Percentiles rank a stretch among this genome's conserved stretches.
phyloP scores from a whole-genome alignment of 2,888 invertebrate genomes.

The Apamea epomidion region DNA sequence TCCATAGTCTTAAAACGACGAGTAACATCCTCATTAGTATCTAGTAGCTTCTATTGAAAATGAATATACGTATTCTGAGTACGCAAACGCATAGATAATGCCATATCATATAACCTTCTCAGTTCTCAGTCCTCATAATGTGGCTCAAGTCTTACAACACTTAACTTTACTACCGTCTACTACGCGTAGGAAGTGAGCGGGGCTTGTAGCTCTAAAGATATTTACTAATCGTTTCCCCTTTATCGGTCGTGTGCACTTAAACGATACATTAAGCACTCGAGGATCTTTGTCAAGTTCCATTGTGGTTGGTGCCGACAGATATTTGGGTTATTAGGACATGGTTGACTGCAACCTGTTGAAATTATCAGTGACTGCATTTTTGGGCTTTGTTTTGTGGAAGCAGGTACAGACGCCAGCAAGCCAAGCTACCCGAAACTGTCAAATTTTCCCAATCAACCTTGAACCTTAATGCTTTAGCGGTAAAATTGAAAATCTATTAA shows the following conservation, averaged over 20 bases:
- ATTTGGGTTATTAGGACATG: conserved; percentile 26
- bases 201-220: conserved; percentile 39
- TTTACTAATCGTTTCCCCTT: conserved; percentile 21
- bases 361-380: neutral
- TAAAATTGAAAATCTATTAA: no score
- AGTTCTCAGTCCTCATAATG: conserved; percentile 17
- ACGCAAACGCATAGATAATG: neutral
- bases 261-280: conserved; percentile 51
- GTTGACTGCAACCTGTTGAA: conserved; percentile 1
- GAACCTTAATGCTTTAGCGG: no score
- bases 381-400: neutral
- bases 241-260: conserved; percentile 51
- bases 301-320: conserved; percentile 27
- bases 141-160: conserved; percentile 31
- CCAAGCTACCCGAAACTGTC: no score
- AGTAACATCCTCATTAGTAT: neutral
- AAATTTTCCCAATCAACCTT: no score
- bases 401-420: no score
- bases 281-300: conserved; percentile 39
- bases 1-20: neutral
- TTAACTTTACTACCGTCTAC: conserved; percentile 28
- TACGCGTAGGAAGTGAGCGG: conserved; percentile 53
- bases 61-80: neutral
- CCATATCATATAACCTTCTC: conserved; percentile 15
- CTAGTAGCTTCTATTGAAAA: no score